These are phyloP conservation scores for Dryocosmus kuriphilus DNA, from an alignment of 2,888 invertebrate species.

Conservation along the genomic window DNA sequence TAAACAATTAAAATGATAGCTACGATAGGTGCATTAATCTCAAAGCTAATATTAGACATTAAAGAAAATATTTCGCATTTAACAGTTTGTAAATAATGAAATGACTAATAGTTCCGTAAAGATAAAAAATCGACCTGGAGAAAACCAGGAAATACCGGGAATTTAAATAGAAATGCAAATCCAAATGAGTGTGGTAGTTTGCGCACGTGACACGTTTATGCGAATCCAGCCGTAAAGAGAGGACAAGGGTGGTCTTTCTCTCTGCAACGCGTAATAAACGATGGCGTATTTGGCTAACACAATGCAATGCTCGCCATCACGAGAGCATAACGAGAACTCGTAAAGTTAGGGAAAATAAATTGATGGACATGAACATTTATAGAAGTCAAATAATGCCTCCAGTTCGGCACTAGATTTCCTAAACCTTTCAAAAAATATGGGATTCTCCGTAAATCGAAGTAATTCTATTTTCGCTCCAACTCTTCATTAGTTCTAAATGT, in stretches of 20 bases:
- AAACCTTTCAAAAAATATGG: background rate
- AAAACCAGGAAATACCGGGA: too few species aligned
- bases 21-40: too few species aligned
- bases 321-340: slow-evolving; percentile 28
- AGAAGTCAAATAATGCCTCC: slow-evolving; percentile 12
- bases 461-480: too few species aligned
- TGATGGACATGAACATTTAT: slow-evolving; percentile 12
- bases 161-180: background rate
- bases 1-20: too few species aligned
- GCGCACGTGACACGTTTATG: slow-evolving; percentile 6
- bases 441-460: background rate
- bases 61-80: too few species aligned
- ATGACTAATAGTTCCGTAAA: too few species aligned
- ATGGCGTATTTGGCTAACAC: slow-evolving; percentile 30
- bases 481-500: too few species aligned
- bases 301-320: slow-evolving; percentile 4
- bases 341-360: slow-evolving; percentile 17
- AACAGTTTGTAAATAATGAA: too few species aligned
- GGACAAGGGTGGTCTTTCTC: slow-evolving; percentile 22
- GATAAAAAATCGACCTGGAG: too few species aligned
- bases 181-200: background rate
- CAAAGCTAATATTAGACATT: too few species aligned
- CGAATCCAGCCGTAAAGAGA: slow-evolving; percentile 17
- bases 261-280: slow-evolving; percentile 13
- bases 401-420: background rate